These are phyloP conservation scores for Hydrozoanthus gracilis DNA, from an alignment of 92 coral and sea anemone genomes.

Conservation along the genomic window DNA sequence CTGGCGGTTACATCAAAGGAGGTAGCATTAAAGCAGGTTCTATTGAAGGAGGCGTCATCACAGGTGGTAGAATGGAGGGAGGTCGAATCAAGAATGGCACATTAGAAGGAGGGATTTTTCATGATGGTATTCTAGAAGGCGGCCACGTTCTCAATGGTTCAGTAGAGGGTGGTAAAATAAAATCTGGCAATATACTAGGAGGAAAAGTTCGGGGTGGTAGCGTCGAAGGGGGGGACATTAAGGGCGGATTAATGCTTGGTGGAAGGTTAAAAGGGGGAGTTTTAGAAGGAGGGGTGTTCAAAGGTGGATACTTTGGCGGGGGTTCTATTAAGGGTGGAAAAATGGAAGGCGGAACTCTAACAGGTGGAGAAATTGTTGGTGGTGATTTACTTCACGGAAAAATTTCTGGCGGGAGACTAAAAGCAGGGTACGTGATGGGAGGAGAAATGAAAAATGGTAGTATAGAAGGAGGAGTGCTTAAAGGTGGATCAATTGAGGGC, in stretches of 20 bases:
- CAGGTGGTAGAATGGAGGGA: conserved; percentile 87
- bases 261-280: conserved; percentile 79
- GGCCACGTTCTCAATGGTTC: conserved; percentile 89
- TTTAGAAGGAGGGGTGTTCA: conserved; percentile 82
- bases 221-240: conserved; percentile 81
- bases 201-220: conserved; percentile 86
- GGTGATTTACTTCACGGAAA: conserved; percentile 79
- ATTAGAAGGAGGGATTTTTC: conserved; percentile 90
- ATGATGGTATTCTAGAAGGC: conserved; percentile 83
- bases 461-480: conserved; percentile 92
- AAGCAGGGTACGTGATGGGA: conserved; percentile 88
- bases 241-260: conserved; percentile 83
- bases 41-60: conserved; percentile 88
- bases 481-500: conserved; percentile 88
- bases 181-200: conserved; percentile 86
- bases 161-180: conserved; percentile 84
- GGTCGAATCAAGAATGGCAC: conserved; percentile 90
- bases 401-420: conserved; percentile 88
- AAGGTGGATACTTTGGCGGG: conserved; percentile 77
- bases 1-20: conserved; percentile 92
- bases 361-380: conserved; percentile 83
- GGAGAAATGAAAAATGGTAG: conserved; percentile 92
- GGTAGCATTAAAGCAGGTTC: conserved; percentile 87
- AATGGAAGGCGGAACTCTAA: conserved; percentile 83
- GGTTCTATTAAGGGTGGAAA: conserved; percentile 81